Percentiles rank a stretch among this genome's conserved stretches.
phyloP scores from a whole-genome alignment of 1,140 invertebrate genomes.

The Bombus sibiricus region DNA sequence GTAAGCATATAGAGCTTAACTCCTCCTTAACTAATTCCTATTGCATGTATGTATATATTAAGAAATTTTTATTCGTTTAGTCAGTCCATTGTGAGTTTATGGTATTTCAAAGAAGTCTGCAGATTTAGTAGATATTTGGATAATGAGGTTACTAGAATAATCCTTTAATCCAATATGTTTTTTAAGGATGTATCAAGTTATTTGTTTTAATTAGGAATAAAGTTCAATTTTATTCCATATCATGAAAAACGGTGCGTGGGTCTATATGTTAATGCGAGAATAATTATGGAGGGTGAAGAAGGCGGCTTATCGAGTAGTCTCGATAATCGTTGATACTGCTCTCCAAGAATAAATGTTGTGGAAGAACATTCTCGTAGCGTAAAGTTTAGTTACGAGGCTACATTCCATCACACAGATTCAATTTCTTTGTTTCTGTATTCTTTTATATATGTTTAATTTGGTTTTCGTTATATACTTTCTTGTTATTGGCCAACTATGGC shows the following conservation, averaged over 20 bases:
- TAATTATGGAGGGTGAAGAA: conserved; percentile 78
- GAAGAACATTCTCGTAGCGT: conserved; percentile 79
- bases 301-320: conserved; percentile 69
- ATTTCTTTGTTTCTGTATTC: conserved; percentile 19
- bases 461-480: background rate
- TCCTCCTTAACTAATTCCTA: no score
- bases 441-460: conserved; percentile 18
- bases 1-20: conserved; percentile 74
- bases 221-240: conserved; percentile 1
- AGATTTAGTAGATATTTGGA: background rate
- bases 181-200: background rate
- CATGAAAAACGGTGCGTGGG: conserved; percentile 11
- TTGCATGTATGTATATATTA: background rate
- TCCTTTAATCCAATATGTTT: background rate
- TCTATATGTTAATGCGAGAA: conserved; percentile 7
- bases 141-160: background rate
- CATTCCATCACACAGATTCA: conserved; percentile 75
- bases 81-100: background rate
- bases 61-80: background rate
- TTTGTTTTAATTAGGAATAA: conserved; percentile 2
- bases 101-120: background rate
- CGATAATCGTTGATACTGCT: conserved; percentile 77
- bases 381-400: conserved; percentile 79
- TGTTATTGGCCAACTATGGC: conserved; percentile 25
- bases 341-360: conserved; percentile 75